Evolutionary conservation across 2,797 vertebrate genomes (phyloP).

Genomic region (Salmo trutta): DNA sequence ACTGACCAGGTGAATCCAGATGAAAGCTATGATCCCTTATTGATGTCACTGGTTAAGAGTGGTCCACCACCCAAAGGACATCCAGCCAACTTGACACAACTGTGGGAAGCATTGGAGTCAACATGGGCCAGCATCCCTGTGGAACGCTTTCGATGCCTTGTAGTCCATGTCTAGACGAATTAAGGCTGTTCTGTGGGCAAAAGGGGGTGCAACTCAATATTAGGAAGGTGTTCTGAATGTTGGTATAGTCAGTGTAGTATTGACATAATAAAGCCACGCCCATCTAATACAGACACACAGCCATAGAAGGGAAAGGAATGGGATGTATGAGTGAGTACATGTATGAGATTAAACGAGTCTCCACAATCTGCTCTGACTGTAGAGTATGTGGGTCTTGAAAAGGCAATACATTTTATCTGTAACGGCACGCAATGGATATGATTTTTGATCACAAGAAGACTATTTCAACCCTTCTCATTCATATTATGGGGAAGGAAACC

Average conservation of each 20-base stretch:
- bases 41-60: too few relatives aligned
- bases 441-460: not conserved
- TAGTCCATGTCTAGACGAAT: too few relatives aligned
- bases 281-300: constrained; percentile 9
- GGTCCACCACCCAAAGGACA: too few relatives aligned
- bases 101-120: too few relatives aligned
- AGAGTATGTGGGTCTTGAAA: not conserved
- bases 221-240: too few relatives aligned
- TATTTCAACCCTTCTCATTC: not conserved
- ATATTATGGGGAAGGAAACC: not conserved
- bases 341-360: not conserved
- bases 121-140: too few relatives aligned
- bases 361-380: not conserved
- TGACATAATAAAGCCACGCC: not conserved
- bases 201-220: too few relatives aligned
- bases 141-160: too few relatives aligned
- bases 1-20: too few relatives aligned
- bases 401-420: not conserved
- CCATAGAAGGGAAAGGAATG: not conserved
- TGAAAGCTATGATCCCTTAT: too few relatives aligned
- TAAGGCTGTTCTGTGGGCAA: too few relatives aligned
- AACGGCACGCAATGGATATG: not conserved
- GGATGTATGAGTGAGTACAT: not conserved
- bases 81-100: too few relatives aligned
- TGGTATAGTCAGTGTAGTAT: not conserved